Conservation (phyloP, 2,888 invertebrate species). For the Mesorhabditis spiculigera region DNA sequence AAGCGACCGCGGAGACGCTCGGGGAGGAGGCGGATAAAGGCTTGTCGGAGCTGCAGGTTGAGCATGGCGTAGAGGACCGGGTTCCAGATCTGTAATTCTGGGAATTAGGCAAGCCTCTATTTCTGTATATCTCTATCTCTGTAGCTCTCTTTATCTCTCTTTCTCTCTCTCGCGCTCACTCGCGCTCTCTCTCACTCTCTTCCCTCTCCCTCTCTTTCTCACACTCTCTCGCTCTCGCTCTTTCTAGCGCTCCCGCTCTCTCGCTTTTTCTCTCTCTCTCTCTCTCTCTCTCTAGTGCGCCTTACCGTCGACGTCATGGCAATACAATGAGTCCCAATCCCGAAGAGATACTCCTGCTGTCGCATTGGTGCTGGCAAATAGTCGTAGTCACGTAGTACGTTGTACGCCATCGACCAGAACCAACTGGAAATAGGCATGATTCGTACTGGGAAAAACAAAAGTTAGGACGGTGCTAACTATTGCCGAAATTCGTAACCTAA, state of each 20-base stretch:
- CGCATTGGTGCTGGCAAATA: slow-evolving; percentile 44
- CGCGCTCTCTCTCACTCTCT: too few relatives aligned
- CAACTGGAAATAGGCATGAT: slow-evolving; percentile 34
- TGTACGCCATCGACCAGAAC: slow-evolving; percentile 54
- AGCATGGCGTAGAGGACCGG: slow-evolving; percentile 53
- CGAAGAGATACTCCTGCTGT: slow-evolving; percentile 52
- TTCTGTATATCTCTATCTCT: not conserved
- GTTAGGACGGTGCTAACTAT: not conserved
- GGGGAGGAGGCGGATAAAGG: slow-evolving; percentile 54
- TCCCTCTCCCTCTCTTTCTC: not conserved
- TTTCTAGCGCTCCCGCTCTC: not conserved
- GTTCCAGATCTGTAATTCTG: slow-evolving; percentile 45
- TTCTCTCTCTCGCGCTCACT: too few relatives aligned
- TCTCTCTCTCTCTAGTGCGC: not conserved
- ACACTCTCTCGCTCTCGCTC: not conserved
- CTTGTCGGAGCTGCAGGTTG: slow-evolving; percentile 53
- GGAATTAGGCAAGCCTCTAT: not conserved
- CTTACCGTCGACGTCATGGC: slow-evolving; percentile 56
- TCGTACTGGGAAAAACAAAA: not conserved
- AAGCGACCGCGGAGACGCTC: slow-evolving; percentile 28
- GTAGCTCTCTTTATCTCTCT: too few relatives aligned
- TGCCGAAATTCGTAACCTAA: not conserved
- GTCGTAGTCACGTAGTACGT: slow-evolving; percentile 52
- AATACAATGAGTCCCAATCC: slow-evolving; percentile 53
- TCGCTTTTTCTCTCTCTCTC: not conserved